Evolutionary conservation across 1,140 invertebrate genomes (phyloP).

Genomic region (Cylas formicarius): DNA sequence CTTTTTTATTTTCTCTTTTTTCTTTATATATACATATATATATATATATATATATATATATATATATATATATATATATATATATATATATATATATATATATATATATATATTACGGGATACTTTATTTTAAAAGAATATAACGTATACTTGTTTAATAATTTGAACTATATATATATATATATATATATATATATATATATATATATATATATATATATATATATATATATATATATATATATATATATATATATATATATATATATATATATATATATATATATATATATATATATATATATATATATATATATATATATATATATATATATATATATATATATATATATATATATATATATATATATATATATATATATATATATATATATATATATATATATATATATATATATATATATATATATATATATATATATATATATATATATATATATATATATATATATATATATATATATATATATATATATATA

Average conservation of each 20-base stretch:
- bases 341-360: slow-evolving; percentile 7
- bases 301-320: slow-evolving; percentile 7
- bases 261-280: slow-evolving; percentile 6
- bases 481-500: slow-evolving; percentile 7
- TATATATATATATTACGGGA: slow-evolving; percentile 7
- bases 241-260: slow-evolving; percentile 7
- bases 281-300: slow-evolving; percentile 5
- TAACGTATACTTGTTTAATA: too few species aligned
- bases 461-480: slow-evolving; percentile 7
- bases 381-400: slow-evolving; percentile 7
- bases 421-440: slow-evolving; percentile 7
- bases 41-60: slow-evolving; percentile 4
- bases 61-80: slow-evolving; percentile 7
- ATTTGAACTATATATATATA: too few species aligned
- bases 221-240: slow-evolving; percentile 7
- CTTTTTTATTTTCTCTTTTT: slow-evolving; percentile 9
- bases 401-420: slow-evolving; percentile 7
- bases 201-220: slow-evolving; percentile 6
- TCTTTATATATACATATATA: neutral
- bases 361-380: slow-evolving; percentile 7
- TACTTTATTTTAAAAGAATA: too few species aligned
- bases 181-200: slow-evolving; percentile 7
- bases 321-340: slow-evolving; percentile 7
- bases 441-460: slow-evolving; percentile 7
- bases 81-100: slow-evolving; percentile 6